Evolutionary conservation across 2,888 invertebrate genomes (phyloP), one percentile per base, ranked within the genome.

Genomic region (Sinotaia quadrata): DNA sequence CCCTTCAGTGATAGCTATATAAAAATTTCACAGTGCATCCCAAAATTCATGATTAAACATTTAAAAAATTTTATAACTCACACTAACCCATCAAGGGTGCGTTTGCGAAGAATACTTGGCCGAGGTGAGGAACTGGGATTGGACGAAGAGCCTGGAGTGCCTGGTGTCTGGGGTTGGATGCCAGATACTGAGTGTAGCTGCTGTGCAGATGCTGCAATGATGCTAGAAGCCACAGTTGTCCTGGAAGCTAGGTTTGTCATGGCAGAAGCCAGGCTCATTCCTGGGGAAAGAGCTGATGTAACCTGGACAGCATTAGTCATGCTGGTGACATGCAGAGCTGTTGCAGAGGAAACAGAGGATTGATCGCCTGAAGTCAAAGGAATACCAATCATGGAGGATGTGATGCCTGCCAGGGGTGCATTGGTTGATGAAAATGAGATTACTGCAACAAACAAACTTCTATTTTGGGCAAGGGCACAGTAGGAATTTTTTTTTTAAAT

Each of bases 91-190:
- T 96, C 96, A 60, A 92, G 91, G 78, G 96, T 96, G 47, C 96
- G 91, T 89, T 97, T 97, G 71, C 96, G 91, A 69, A 97, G 89
- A 89, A 97, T 94, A 82, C 94, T 94, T 0, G 95, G 95, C 74
- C 95, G 88, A 0, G 94, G 94, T 24, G 93, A 91, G 85, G 91
- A 91, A 65, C 91, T 91, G 0, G 88, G 87, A 66, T 80, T 84
- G 49, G 79, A 76, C 15, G 80, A 56, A 24, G 68, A 49, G 27
- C 63, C 62, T 8, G 60, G 56, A n/a, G 36, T 59, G 1, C 65
- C 72, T 71, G 75, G 47, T 65, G 74, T 58, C 51, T 74, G 72
- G 8, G 75, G 73, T 62, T 76, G 73, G n/a, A 67, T 62, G 65
- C 72, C 68, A 10, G 75, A 66, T 12, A 79, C 71, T 68, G 77